phyloP scores from a whole-genome alignment of 2,113 vertebrate species.

The Marcusenius ussheri region DNA sequence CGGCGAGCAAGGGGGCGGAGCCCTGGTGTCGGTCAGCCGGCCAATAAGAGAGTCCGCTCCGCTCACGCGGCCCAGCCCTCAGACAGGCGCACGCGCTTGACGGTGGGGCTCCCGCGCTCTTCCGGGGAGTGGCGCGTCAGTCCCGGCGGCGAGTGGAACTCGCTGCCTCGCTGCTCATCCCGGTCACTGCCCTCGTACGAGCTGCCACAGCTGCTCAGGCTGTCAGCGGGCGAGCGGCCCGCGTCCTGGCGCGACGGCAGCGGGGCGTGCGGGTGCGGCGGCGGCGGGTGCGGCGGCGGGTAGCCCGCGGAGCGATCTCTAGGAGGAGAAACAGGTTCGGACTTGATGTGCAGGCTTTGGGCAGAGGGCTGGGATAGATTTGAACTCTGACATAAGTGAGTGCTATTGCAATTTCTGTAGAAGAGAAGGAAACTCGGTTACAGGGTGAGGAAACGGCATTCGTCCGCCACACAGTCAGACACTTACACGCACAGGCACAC shows the following conservation, averaged over 20 bases:
- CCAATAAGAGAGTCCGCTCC: constrained; percentile 6
- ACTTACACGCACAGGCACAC: constrained; percentile 22
- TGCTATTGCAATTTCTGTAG: constrained; percentile 86
- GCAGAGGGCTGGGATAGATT: constrained; percentile 84
- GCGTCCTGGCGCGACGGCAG: constrained; percentile 65
- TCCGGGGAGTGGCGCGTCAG: constrained; percentile 83
- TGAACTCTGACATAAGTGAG: constrained; percentile 89
- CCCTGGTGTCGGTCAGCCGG: not conserved
- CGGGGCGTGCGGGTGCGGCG: constrained; percentile 72
- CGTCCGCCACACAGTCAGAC: constrained; percentile 33
- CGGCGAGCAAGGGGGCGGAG: not conserved
- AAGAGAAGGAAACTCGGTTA: constrained; percentile 76
- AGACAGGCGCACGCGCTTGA: constrained; percentile 88
- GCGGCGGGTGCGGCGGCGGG: constrained; percentile 47
- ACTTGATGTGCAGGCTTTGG: constrained; percentile 96
- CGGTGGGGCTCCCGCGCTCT: constrained; percentile 84
- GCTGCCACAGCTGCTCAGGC: constrained; percentile 92
- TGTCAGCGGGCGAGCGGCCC: constrained; percentile 87
- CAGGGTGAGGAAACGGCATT: constrained; percentile 59
- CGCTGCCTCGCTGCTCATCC: constrained; percentile 74
- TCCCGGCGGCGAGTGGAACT: constrained; percentile 86
- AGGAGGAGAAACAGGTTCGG: constrained; percentile 94
- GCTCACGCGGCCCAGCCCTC: constrained; percentile 97
- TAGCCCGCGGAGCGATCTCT: constrained; percentile 71
- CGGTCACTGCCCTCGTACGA: constrained; percentile 93